Base-by-base conservation (phyloP, 2,113 vertebrate genomes). In the Eolophus roseicapilla region DNA sequence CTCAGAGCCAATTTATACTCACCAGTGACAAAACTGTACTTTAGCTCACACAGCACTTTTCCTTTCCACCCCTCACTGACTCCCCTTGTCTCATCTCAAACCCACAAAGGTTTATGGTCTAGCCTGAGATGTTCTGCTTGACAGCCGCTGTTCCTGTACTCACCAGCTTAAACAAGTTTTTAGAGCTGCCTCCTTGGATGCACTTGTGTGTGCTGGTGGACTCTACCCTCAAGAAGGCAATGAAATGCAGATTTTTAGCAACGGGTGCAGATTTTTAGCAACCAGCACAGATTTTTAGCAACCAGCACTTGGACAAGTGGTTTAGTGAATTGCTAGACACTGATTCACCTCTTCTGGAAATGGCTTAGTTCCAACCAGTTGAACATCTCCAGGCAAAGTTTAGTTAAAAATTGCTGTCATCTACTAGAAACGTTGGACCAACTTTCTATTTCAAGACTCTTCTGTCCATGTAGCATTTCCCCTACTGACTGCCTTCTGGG, bases 311-410 rank as follows among this genome's bases (percentile, higher is more conserved):
- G 59, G 35, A 64, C 59, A 85, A 95, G 11, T 44, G 64, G 17
- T 71, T 95, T 11, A 46, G 75, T 39, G 79, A 74, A 95, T 95
- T 90, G 90, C 59, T 88, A 92, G 95, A 92, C 95, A 90, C 87
- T 92, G 95, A 96, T 94, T 94, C 92, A 92, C 92, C 65, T 90
- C 83, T 92, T 71, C 78, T 90, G 79, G 39, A 95, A 67, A 68
- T 77, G 92, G 82, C 74, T 91, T 78, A 35, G 60, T 85, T 94
- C 92, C 95, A 94, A 85, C 9, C 55, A 49, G 90, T 69, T 94
- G 37, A 82, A 14, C 35, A 90, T 91, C 74, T 90, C 47, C 65
- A 85, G 57, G 82, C 78, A 71, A 63, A 80, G 73, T 86, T 84
- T 78, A 35, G 65, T 78, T 69, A 74, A 77, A 88, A 85, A 82